Evolutionary conservation across 2,888 invertebrate genomes (phyloP).

Genomic region (Harmothoe impar): DNA sequence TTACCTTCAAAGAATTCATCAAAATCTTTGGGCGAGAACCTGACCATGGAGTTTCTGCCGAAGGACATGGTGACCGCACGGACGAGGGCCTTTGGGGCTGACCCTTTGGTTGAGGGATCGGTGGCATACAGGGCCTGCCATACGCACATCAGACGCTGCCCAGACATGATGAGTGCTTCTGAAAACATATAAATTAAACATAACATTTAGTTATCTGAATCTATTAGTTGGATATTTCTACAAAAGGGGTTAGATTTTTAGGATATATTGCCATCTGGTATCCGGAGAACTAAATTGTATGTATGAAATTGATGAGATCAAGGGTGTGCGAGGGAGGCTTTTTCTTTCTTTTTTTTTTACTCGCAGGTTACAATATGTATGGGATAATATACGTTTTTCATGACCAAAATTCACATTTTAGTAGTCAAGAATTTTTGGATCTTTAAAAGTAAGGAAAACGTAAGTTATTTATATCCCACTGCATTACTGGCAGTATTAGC

Average conservation of each 20-base stretch:
- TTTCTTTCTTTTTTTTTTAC: no score
- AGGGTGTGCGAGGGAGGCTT: no score
- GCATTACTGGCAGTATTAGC: no score
- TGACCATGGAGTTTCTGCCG: not conserved
- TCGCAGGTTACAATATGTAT: no score
- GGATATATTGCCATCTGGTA: no score
- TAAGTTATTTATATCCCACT: no score
- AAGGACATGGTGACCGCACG: constrained; percentile 29
- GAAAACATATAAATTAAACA: constrained; percentile 2
- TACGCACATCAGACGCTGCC: constrained; percentile 68
- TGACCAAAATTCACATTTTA: no score
- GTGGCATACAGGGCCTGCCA: constrained; percentile 68
- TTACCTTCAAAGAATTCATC: constrained; percentile 16
- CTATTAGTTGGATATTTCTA: not conserved
- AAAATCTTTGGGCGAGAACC: not conserved
- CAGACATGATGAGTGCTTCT: constrained; percentile 51
- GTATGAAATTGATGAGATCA: no score
- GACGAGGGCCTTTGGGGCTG: constrained; percentile 6
- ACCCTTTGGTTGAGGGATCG: constrained; percentile 28
- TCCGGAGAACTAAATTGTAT: no score
- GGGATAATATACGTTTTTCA: no score
- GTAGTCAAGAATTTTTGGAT: no score
- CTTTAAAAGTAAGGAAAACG: no score
- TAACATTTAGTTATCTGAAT: not conserved
- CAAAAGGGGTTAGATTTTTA: not conserved